Evolutionary conservation across 1,140 invertebrate species (phyloP).

Genomic region (Glomeris maerens): DNA sequence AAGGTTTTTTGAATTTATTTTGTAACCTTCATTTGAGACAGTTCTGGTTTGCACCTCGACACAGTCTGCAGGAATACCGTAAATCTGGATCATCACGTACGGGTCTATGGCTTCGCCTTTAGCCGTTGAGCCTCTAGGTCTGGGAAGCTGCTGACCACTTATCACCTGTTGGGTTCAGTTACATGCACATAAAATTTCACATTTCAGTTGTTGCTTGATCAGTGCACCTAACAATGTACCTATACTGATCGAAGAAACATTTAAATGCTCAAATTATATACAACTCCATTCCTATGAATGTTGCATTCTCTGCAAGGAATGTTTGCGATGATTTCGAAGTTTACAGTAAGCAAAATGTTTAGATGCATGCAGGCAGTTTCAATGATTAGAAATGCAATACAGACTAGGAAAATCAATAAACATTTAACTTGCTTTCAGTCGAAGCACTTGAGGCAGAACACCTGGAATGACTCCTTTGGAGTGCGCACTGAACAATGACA

Average conservation of each 20-base stretch:
- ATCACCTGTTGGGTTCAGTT: conserved; percentile 34
- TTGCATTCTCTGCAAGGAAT: no score
- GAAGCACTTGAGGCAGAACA: conserved; percentile 39
- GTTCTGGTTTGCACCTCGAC: conserved; percentile 46
- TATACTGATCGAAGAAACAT: conserved; percentile 13
- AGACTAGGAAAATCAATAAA: no score
- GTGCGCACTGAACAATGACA: conserved; percentile 35
- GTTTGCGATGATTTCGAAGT: no score
- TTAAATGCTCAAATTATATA: no score
- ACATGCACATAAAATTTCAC: no score
- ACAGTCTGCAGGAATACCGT: conserved; percentile 47
- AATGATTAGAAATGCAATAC: no score
- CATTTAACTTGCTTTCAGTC: conserved; percentile 37
- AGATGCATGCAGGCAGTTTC: conserved; percentile 6
- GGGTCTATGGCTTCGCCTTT: conserved; percentile 44
- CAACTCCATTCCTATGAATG: no score
- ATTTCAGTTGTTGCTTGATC: no score
- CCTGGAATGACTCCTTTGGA: conserved; percentile 37
- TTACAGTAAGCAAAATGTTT: conserved; percentile 14
- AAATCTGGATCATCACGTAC: conserved; percentile 47
- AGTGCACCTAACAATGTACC: no score
- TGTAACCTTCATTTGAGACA: conserved; percentile 41
- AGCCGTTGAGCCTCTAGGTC: conserved; percentile 43
- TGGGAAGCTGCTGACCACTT: conserved; percentile 46
- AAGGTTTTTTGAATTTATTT: conserved; percentile 15